Evolutionary conservation across 2,888 invertebrate genomes (phyloP).

Genomic region (Papilio protenor): DNA sequence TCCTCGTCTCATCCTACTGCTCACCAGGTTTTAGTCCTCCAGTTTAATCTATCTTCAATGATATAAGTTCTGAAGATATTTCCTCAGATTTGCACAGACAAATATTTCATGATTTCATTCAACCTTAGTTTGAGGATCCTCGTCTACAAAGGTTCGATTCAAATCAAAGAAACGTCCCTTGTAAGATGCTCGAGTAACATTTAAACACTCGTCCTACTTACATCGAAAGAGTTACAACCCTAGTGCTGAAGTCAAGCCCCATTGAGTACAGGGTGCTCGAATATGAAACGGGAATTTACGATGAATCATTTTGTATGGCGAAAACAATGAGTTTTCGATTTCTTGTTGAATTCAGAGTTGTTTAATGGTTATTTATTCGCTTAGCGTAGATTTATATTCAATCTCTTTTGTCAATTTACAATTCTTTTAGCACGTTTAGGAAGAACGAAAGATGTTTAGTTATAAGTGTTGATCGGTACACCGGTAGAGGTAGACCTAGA

Average conservation of each 20-base stretch:
- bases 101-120: no score
- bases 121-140: neutral
- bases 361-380: neutral
- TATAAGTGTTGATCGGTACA: no score
- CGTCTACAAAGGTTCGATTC: neutral
- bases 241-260: conserved; percentile 6
- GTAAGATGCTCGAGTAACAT: conserved; percentile 5
- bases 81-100: no score
- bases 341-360: neutral
- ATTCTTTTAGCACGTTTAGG: no score
- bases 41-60: no score
- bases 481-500: no score
- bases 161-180: conserved; percentile 12
- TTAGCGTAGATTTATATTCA: no score
- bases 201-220: conserved; percentile 21
- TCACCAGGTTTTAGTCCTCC: no score
- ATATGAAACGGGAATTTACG: conserved; percentile 28
- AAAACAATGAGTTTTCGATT: conserved; percentile 25
- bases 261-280: conserved; percentile 16
- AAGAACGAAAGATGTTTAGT: no score
- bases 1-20: no score
- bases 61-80: no score
- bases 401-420: no score
- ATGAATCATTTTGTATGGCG: conserved; percentile 10
- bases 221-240: conserved; percentile 18